Evolutionary conservation across 2,888 invertebrate genomes (phyloP).

Genomic region (Acleris sparsana): DNA sequence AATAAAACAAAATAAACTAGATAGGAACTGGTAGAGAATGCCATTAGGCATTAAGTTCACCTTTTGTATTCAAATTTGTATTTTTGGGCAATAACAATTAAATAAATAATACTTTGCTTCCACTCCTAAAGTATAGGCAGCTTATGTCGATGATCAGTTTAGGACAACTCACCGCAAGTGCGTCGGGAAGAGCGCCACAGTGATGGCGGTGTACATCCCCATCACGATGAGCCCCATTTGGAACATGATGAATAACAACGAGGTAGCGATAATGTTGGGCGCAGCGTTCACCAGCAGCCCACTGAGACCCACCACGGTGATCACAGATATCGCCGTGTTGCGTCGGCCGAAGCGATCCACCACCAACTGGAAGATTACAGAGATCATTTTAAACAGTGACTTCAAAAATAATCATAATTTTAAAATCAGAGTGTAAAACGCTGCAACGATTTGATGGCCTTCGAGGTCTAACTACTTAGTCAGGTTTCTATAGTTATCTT

Average conservation of each 20-base stretch:
- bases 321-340: conserved; percentile 59
- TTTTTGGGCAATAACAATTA: too few relatives aligned
- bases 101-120: too few relatives aligned
- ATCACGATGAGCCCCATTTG: conserved; percentile 57
- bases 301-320: conserved; percentile 69
- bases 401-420: too few relatives aligned
- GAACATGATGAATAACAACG: conserved; percentile 63
- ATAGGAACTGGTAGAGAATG: too few relatives aligned
- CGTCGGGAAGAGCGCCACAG: conserved; percentile 66
- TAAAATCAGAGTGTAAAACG: too few relatives aligned
- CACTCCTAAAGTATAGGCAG: background rate
- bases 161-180: conserved; percentile 40
- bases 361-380: conserved; percentile 27
- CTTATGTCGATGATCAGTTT: background rate
- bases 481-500: too few relatives aligned
- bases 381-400: too few relatives aligned
- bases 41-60: too few relatives aligned
- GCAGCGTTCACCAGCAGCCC: conserved; percentile 80
- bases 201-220: conserved; percentile 58
- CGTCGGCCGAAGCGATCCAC: conserved; percentile 79
- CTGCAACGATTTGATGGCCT: too few relatives aligned
- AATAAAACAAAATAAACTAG: too few relatives aligned
- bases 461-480: too few relatives aligned
- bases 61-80: too few relatives aligned
- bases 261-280: conserved; percentile 72